Percentiles rank a stretch among this genome's conserved stretches.
These are phyloP conservation scores for Capra hircus DNA, from an alignment of 2,113 vertebrate species.

Conservation along the genomic window DNA sequence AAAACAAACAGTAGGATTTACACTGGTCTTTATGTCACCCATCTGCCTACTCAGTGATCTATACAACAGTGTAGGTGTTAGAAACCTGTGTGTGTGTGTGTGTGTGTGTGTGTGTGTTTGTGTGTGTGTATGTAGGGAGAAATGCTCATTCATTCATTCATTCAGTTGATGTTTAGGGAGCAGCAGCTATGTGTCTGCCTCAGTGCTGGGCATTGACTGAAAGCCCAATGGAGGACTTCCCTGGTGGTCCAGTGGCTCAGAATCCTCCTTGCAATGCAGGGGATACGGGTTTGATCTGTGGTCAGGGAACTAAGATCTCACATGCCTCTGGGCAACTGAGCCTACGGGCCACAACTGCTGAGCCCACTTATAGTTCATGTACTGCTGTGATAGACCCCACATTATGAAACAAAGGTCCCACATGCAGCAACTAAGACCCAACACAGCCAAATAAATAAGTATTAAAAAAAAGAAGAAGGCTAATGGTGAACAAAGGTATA, in stretches of 20 bases:
- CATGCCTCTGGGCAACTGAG: neutral
- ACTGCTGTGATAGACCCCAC: neutral
- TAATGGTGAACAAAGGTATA: neutral
- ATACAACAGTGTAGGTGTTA: neutral
- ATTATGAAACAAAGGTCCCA: neutral
- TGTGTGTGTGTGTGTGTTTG: neutral
- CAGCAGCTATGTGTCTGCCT: neutral
- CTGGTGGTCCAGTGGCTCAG: neutral
- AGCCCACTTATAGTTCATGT: neutral
- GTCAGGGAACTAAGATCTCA: neutral
- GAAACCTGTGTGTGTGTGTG: neutral
- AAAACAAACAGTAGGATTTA: conserved; percentile 43
- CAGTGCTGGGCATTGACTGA: neutral
- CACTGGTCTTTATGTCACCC: neutral
- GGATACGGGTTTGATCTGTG: neutral
- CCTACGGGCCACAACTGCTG: neutral
- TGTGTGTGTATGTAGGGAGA: neutral
- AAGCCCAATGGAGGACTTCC: neutral
- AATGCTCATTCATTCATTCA: neutral
- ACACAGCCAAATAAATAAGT: neutral
- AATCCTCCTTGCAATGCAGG: neutral
- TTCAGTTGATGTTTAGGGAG: neutral
- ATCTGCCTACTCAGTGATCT: neutral
- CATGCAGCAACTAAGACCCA: neutral
- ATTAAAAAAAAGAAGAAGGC: neutral